phyloP scores from a whole-genome alignment of 1,140 invertebrate genomes.

The Drosophila nigromelanica region DNA sequence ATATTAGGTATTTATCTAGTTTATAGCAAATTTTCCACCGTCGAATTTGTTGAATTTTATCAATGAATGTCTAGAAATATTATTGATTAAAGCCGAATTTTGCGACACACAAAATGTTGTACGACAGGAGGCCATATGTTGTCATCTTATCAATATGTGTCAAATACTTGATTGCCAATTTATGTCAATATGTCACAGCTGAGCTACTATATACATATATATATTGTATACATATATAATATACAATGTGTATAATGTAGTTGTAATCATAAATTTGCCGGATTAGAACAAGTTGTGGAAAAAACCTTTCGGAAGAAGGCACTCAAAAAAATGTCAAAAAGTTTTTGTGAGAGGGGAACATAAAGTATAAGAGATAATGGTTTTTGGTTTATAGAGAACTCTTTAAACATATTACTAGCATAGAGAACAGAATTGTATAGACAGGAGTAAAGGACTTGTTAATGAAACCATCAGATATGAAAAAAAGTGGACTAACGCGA shows the following conservation, averaged over 20 bases:
- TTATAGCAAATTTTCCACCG: no score
- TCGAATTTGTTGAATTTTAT: background rate
- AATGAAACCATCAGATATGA: no score
- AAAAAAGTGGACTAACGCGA: no score
- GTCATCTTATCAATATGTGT: slow-evolving; percentile 23
- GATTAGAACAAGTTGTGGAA: background rate
- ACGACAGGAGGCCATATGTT: slow-evolving; percentile 3
- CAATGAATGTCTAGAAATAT: slow-evolving; percentile 5
- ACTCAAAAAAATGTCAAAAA: no score
- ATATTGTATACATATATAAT: slow-evolving; percentile 1
- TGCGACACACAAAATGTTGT: slow-evolving; percentile 5
- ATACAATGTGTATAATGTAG: background rate
- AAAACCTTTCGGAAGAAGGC: no score
- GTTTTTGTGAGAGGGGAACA: no score
- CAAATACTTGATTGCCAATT: slow-evolving; percentile 19
- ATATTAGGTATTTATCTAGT: background rate
- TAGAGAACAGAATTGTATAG: no score
- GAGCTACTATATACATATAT: background rate
- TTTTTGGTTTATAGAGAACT: no score
- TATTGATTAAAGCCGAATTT: slow-evolving; percentile 25
- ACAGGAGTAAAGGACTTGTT: no score
- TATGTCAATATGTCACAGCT: slow-evolving; percentile 24
- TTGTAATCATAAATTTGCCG: background rate
- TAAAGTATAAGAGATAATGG: no score
- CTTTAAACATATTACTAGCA: no score